Conservation (phyloP, 2,113 vertebrate genomes). For the Heliornis fulica region DNA sequence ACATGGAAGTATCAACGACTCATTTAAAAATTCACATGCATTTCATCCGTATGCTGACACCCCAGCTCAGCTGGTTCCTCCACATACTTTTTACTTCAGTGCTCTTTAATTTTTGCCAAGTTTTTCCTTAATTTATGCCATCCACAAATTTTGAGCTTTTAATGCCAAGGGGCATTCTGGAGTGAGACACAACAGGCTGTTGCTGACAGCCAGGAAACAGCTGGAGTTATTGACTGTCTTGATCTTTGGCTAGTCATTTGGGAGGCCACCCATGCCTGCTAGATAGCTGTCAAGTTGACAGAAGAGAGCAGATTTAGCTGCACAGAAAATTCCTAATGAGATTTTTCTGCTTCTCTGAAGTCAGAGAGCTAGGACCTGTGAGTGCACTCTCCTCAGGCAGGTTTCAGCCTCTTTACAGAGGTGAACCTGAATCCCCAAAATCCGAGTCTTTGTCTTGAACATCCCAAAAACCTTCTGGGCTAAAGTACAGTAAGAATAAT, state of each 20-base stretch:
- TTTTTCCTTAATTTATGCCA: not conserved
- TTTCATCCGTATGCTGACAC: not conserved
- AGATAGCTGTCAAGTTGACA: not conserved
- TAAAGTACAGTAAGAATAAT: not conserved
- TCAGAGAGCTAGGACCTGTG: not conserved
- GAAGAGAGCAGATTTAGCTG: not conserved
- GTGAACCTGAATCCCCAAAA: not conserved
- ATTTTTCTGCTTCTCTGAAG: not conserved
- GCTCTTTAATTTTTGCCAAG: not conserved
- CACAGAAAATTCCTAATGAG: not conserved
- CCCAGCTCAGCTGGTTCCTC: not conserved
- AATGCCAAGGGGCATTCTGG: not conserved
- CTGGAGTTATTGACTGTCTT: not conserved
- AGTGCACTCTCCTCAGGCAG: not conserved
- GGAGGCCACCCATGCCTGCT: not conserved
- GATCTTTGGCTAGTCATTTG: not conserved
- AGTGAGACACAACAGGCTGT: not conserved
- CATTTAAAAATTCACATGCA: not conserved
- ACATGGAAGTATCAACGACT: not conserved
- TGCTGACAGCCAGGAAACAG: not conserved
- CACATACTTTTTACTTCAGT: not conserved
- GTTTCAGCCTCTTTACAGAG: not conserved
- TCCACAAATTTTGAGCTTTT: not conserved
- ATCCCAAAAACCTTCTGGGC: not conserved
- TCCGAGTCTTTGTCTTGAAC: not conserved